phyloP scores from a whole-genome alignment of 2,888 invertebrate species.

The Acleris laterana region DNA sequence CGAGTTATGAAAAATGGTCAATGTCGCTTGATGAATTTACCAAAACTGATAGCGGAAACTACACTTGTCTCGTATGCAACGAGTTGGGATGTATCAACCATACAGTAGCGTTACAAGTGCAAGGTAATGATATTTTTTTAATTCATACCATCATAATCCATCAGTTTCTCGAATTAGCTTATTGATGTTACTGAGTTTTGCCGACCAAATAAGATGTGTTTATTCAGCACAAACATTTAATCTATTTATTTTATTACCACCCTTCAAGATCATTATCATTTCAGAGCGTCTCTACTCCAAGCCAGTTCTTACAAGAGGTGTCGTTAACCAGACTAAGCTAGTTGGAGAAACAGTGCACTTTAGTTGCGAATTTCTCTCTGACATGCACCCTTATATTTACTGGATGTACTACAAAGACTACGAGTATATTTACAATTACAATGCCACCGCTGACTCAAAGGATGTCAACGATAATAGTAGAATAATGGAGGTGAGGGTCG shows the following conservation, averaged over 20 bases:
- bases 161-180: neutral
- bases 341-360: constrained; percentile 90
- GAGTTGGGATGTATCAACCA: constrained; percentile 90
- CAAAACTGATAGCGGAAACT: constrained; percentile 92
- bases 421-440: constrained; percentile 55
- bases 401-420: constrained; percentile 87
- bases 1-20: constrained; percentile 88
- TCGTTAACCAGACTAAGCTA: constrained; percentile 90
- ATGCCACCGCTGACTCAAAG: constrained; percentile 28
- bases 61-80: constrained; percentile 95
- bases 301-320: constrained; percentile 91
- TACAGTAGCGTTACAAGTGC: constrained; percentile 87
- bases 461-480: constrained; percentile 63
- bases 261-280: constrained; percentile 22
- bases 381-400: constrained; percentile 91
- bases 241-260: no score
- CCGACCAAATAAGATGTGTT: no score
- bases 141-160: no score
- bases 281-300: constrained; percentile 93
- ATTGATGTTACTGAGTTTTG: neutral
- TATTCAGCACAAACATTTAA: no score
- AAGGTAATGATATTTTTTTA: no score
- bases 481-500: constrained; percentile 46
- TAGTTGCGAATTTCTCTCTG: constrained; percentile 92
- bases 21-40: constrained; percentile 92